A percentile compares a stretch with the other conserved stretches of the same genome.
phyloP scores from a whole-genome alignment of 1,140 invertebrate species.

The Drosophila asahinai region DNA sequence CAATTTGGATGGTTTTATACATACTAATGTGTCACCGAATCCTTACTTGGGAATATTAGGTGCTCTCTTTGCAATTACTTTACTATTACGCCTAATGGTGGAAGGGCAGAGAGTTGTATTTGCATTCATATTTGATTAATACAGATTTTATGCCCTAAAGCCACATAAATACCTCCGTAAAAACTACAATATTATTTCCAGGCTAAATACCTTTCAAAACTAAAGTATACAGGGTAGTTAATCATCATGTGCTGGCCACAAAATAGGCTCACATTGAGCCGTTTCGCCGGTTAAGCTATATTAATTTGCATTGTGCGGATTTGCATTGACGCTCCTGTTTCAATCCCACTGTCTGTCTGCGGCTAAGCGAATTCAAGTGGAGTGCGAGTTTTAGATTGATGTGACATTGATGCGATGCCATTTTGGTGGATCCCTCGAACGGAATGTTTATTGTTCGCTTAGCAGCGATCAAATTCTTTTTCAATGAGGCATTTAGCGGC shows the following conservation, averaged over 20 bases:
- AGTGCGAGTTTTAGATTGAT: slow-evolving; percentile 18
- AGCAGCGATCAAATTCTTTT: slow-evolving; percentile 34
- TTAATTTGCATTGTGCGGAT: slow-evolving; percentile 72
- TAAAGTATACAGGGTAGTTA: slow-evolving; percentile 20
- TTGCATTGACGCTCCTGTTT: slow-evolving; percentile 37
- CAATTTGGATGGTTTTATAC: no score
- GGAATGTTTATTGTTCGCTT: slow-evolving; percentile 45
- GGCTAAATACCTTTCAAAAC: background rate
- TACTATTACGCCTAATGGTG: no score
- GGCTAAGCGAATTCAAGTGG: slow-evolving; percentile 29
- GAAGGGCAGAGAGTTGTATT: no score
- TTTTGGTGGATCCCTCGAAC: slow-evolving; percentile 23
- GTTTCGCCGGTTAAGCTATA: slow-evolving; percentile 69
- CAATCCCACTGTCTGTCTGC: slow-evolving; percentile 67
- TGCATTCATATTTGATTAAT: no score
- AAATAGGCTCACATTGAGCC: slow-evolving; percentile 36
- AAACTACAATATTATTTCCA: no score
- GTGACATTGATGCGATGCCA: slow-evolving; percentile 37
- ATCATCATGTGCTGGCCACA: slow-evolving; percentile 52
- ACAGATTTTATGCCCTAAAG: no score
- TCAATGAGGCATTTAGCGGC: slow-evolving; percentile 10
- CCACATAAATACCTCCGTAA: no score
- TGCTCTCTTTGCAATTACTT: no score
- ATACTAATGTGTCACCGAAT: no score
- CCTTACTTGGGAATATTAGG: no score